phyloP scores from a whole-genome alignment of 2,888 invertebrate genomes.

The Drosophila subquinaria region DNA sequence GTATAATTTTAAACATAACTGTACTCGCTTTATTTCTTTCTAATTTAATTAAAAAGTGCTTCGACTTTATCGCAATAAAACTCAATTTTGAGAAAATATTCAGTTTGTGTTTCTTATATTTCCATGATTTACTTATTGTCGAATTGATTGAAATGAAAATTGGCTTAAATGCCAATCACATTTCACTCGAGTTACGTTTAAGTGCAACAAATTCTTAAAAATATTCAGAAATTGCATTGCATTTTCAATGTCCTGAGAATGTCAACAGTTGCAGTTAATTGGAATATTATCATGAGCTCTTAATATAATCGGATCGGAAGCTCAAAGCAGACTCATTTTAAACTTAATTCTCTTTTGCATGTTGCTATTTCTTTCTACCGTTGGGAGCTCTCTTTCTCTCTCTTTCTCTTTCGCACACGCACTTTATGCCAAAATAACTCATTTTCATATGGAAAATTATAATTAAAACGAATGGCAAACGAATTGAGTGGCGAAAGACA shows the following conservation, averaged over 20 bases:
- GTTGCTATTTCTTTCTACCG: not conserved
- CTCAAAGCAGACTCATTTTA: constrained; percentile 9
- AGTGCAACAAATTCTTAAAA: not conserved
- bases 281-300: constrained; percentile 13
- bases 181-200: not conserved
- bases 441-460: constrained; percentile 37
- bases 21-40: not conserved
- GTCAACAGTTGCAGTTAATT: constrained; percentile 13
- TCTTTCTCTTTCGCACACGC: not conserved
- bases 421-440: not conserved
- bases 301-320: not conserved
- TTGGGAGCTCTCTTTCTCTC: not conserved
- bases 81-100: not conserved
- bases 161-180: not conserved
- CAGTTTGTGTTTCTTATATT: not conserved
- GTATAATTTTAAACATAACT: not conserved
- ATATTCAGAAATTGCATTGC: not conserved
- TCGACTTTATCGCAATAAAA: not conserved
- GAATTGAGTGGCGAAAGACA: constrained; percentile 9
- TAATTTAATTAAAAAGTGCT: not conserved
- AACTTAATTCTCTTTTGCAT: constrained; percentile 1
- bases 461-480: constrained; percentile 58
- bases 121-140: not conserved
- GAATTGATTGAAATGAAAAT: not conserved
- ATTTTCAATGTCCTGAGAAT: not conserved